Evolutionary conservation across 2,888 invertebrate genomes (phyloP).

Genomic region (Pyrrhosoma nymphula): DNA sequence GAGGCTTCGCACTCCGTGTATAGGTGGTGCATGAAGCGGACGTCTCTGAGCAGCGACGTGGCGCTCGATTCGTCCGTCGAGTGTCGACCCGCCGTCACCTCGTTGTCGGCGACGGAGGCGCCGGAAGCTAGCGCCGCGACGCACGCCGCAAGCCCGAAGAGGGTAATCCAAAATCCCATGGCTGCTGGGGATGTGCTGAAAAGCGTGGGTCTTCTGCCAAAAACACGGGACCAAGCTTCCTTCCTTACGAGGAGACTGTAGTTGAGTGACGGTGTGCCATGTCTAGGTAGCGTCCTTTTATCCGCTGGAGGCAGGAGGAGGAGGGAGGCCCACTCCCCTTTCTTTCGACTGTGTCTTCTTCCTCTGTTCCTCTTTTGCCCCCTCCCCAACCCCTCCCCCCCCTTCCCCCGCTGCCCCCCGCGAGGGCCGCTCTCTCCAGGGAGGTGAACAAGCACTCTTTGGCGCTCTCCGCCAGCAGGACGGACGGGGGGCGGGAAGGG

Average conservation of each 20-base stretch:
- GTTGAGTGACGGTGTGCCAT: conserved; percentile 39
- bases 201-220: no score
- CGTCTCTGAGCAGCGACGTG: conserved; percentile 81
- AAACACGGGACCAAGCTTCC: no score
- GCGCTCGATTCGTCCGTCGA: conserved; percentile 69
- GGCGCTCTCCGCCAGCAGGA: neutral
- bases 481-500: neutral
- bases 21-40: conserved; percentile 87
- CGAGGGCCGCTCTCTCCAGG: neutral
- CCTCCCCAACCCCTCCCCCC: no score
- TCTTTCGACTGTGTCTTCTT: no score
- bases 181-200: neutral
- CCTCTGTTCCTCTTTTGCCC: no score
- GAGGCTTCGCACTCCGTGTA: conserved; percentile 88
- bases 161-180: conserved; percentile 58
- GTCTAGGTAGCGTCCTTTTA: conserved; percentile 38
- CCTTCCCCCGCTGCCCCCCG: neutral
- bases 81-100: conserved; percentile 28
- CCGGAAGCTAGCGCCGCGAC: conserved; percentile 10
- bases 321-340: neutral
- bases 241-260: neutral
- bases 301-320: conserved; percentile 30
- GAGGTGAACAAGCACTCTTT: neutral
- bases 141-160: conserved; percentile 22
- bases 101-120: conserved; percentile 45